Evolutionary conservation across 2,113 vertebrate species (phyloP), one percentile per base, ranked within the genome.

Genomic region (Pseudorhombus dupliciocellatus): DNA sequence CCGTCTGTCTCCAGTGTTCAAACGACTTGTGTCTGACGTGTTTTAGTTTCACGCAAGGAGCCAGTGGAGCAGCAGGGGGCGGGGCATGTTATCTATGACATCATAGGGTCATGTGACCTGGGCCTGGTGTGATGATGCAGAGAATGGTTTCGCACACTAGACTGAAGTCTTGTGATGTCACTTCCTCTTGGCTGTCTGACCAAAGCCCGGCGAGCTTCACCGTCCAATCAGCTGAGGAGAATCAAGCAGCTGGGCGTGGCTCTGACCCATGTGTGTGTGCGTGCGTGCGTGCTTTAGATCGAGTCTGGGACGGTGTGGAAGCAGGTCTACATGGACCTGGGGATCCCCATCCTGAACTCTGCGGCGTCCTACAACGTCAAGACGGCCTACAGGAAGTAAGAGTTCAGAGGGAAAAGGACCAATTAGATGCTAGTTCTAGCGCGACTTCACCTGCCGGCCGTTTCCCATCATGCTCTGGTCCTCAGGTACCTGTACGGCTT

Each of bases 251-350:
- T 22, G 18, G 7, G 7, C 16, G 54, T 56, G 16, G 20, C 25
- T 8, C 37, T 16, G 61, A 55, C 26, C 57, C 10, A 7, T 55
- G 25, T 31, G 7, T 61, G 8, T 20, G 12, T 28, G 22, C 46
- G 22, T 46, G 22, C 30, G 4, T 55, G 25, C 28, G 15, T 62
- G 24, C 30, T 87, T 71, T 90, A 99, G 97, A 99, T 99, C 73
- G 97, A 99, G 80, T 98, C 97, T 55, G 97, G 97, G 64, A 96
- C 96, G 28, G 93, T 98, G 81, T 99, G 97, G 98, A 99, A 98
- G 90, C 98, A 99, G 93, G 95, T 99, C 94, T 99, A 99, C 94
- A 97, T 98, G 92, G 97, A 99, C 88, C 95, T 99, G 87, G 98
- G 98, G 85, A 98, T 99, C 94, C 98, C 98, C 9, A 95, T 99